Base-by-base conservation (phyloP, 2,888 invertebrate species). In the Seira musarum region DNA sequence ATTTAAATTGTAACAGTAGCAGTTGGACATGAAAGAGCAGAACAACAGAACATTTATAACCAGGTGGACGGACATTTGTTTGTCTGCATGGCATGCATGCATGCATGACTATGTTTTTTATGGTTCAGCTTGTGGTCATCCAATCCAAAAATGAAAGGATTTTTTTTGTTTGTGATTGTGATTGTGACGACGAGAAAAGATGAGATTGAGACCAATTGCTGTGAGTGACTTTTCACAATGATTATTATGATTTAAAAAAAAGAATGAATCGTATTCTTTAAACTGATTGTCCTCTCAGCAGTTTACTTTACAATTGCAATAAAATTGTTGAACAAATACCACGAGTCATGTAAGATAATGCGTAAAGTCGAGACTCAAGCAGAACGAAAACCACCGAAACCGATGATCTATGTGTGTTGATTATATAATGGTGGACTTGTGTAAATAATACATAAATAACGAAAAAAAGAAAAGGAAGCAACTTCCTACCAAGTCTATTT, bases 401-500 rank as follows among this genome's bases (percentile, higher is more conserved):
- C 15, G 6, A 49, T 13, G 49, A 49, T 49, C 17, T 49, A 49
- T 49, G 40, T 40, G 40, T 40, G 17, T 49, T 17, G 53, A 53
- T 53, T 19, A 60, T 60, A 60, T 13, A n/a, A 49, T 49, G 15
- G 22, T n/a, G 22, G 60, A 46, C n/a, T 24, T 13, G 35, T 64
- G 71, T 72, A 64, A 64, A 72, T 63, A 72, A 64, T 25, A 30
- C 71, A 64, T 72, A 72, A 71, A 63, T 49, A 63, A 19, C 30
- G 30, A 40, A 66, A 64, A n/a, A 17, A 15, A 10, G 8, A 65
- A 24, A 19, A 65, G 40, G 46, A 22, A 8, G 67, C 13, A 60
- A 22, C 10, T 17, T 40, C 30, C 30, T 30, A 30, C 30, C 8
- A 30, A 8, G 30, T 30, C 30, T 30, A 30, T 30, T 30, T 30